phyloP scores from a whole-genome alignment of 2,888 invertebrate genomes.

The Corbicula japonica region DNA sequence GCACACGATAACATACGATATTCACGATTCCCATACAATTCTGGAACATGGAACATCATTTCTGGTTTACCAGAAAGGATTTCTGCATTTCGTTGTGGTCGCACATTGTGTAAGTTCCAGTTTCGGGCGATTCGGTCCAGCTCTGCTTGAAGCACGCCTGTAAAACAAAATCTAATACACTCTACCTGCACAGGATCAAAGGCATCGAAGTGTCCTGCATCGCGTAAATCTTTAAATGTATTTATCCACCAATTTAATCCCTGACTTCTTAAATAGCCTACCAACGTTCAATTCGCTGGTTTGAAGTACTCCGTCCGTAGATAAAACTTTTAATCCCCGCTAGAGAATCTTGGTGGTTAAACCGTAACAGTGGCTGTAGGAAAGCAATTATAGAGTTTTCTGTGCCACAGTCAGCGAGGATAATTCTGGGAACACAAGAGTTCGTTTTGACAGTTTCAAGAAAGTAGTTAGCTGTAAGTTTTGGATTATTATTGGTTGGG shows the following conservation, averaged over 20 bases:
- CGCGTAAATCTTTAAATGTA: too few species aligned
- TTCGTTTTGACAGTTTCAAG: background rate
- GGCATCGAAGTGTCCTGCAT: too few species aligned
- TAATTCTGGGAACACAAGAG: background rate
- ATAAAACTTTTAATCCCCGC: constrained; percentile 32
- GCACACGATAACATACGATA: too few species aligned
- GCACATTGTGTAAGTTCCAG: too few species aligned
- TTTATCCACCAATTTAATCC: constrained; percentile 42
- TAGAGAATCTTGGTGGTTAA: constrained; percentile 15
- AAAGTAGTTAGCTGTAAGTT: constrained; percentile 28
- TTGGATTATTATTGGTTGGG: constrained; percentile 25
- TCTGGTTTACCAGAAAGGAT: too few species aligned
- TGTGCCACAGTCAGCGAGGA: constrained; percentile 21
- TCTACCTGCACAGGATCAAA: too few species aligned
- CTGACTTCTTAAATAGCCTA: constrained; percentile 26
- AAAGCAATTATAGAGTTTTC: constrained; percentile 2
- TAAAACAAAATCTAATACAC: too few species aligned
- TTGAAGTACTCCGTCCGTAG: constrained; percentile 36
- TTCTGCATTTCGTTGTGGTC: too few species aligned
- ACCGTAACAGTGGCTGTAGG: constrained; percentile 22
- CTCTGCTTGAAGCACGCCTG: too few species aligned
- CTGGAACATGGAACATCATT: too few species aligned
- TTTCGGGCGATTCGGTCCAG: too few species aligned
- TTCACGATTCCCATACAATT: too few species aligned
- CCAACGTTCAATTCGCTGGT: constrained; percentile 37